Conservation (phyloP, 2,113 vertebrate species). For the Camelus dromedarius region DNA sequence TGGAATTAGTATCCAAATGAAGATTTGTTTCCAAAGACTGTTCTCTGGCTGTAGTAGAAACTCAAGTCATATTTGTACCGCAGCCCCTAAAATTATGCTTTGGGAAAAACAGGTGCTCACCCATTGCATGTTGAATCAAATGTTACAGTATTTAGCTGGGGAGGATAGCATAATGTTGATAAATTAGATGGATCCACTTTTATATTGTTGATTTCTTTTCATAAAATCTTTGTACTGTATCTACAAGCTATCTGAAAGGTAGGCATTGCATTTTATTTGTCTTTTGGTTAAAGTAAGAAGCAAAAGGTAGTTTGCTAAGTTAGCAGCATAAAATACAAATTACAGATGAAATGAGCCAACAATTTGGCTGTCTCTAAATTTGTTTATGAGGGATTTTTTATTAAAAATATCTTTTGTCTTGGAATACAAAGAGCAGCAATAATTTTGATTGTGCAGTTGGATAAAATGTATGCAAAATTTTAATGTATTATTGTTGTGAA, state of each 20-base stretch:
- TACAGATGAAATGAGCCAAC: neutral
- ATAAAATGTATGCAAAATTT: slow-evolving; percentile 48
- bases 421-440: slow-evolving; percentile 68
- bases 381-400: slow-evolving; percentile 18
- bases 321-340: slow-evolving; percentile 8
- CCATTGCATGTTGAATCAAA: neutral
- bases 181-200: neutral
- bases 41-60: neutral
- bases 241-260: neutral
- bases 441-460: slow-evolving; percentile 58
- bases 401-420: slow-evolving; percentile 71
- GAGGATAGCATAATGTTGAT: neutral
- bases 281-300: neutral
- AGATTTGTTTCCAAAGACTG: neutral
- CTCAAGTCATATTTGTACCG: neutral
- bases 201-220: neutral
- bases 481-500: neutral
- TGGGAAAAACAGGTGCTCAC: neutral
- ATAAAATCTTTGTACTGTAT: neutral
- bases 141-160: neutral
- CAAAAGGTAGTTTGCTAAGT: neutral
- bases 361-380: slow-evolving; percentile 13
- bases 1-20: neutral
- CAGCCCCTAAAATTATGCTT: neutral
- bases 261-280: neutral